phyloP scores from a whole-genome alignment of 2,888 invertebrate genomes.

The Ellobium chinense region DNA sequence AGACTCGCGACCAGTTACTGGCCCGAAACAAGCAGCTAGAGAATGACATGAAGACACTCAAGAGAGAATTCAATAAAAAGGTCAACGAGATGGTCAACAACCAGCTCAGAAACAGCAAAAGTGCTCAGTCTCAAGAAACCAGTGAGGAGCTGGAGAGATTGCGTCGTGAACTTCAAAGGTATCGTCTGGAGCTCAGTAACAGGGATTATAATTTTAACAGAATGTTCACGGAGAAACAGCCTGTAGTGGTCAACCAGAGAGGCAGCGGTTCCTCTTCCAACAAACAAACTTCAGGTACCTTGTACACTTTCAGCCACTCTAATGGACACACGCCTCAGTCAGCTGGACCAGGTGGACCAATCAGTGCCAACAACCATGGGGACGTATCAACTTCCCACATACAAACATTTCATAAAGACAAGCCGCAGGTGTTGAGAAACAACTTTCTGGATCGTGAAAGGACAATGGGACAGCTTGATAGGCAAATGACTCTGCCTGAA shows the following conservation, averaged over 20 bases:
- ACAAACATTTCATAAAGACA: background rate
- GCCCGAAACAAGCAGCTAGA: conserved; percentile 70
- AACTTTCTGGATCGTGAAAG: too few species aligned
- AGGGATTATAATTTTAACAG: conserved; percentile 76
- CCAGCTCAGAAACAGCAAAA: background rate
- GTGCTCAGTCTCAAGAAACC: conserved; percentile 60
- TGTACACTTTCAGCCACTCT: background rate
- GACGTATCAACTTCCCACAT: background rate
- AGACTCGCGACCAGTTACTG: conserved; percentile 63
- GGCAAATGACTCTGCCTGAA: background rate
- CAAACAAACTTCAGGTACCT: background rate
- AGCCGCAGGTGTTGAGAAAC: background rate
- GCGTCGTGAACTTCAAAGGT: conserved; percentile 71
- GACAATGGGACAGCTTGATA: background rate
- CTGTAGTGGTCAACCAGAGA: conserved; percentile 66
- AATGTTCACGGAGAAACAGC: conserved; percentile 73
- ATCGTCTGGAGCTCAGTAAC: conserved; percentile 75
- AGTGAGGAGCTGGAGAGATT: conserved; percentile 74
- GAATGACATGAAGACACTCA: conserved; percentile 66
- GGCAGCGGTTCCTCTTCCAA: background rate
- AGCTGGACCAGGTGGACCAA: background rate
- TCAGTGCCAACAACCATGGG: background rate
- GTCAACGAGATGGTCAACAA: conserved; percentile 59
- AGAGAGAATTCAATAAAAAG: conserved; percentile 68
- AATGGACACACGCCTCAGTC: conserved; percentile 5